phyloP scores from a whole-genome alignment of 2,113 vertebrate genomes.

The Dicrurus megarhynchus region DNA sequence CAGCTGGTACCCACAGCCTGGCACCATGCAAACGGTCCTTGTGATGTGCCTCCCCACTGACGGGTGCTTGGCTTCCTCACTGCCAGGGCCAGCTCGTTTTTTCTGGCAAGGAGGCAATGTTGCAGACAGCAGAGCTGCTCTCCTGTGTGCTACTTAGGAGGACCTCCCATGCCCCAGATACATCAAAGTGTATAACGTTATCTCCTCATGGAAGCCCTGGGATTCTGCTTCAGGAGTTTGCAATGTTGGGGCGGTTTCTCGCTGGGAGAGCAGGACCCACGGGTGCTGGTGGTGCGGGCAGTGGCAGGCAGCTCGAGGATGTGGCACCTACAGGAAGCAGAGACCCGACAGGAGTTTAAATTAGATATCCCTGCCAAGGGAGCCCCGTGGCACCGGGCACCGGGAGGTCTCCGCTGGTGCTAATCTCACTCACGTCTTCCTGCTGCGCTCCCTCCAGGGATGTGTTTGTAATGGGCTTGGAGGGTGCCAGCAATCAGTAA shows the following conservation, averaged over 20 bases:
- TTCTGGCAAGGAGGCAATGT: not conserved
- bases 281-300: not conserved
- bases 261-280: accelerated
- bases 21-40: not conserved
- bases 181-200: constrained; percentile 26
- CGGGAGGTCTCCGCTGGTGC: not conserved
- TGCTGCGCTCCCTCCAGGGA: not conserved
- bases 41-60: not conserved
- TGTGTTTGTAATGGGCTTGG: not conserved
- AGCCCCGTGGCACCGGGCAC: not conserved
- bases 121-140: not conserved
- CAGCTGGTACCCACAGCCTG: not conserved
- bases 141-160: not conserved
- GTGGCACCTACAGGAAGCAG: not conserved
- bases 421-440: not conserved
- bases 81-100: not conserved
- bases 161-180: constrained; percentile 32
- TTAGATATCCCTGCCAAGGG: not conserved
- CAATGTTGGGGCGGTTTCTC: not conserved
- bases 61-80: not conserved
- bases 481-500: constrained; percentile 39
- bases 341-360: not conserved
- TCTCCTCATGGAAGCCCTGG: not conserved
- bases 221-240: not conserved
- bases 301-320: accelerated